Percentiles rank a stretch among this genome's conserved stretches.
These are phyloP conservation scores for Clanis bilineata DNA, from an alignment of 2,888 invertebrate genomes.

Conservation along the genomic window DNA sequence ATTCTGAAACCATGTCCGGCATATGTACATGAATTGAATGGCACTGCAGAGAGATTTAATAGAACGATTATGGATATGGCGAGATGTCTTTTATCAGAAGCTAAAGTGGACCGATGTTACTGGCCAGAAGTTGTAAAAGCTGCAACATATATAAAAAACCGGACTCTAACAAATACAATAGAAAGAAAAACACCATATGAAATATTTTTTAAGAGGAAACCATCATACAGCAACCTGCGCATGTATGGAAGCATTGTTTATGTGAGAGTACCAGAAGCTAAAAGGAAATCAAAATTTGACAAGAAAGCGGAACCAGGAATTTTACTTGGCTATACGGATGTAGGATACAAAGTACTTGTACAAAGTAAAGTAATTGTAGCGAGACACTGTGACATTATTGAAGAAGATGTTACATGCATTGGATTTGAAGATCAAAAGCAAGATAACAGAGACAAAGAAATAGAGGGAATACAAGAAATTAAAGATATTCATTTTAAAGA, in stretches of 20 bases:
- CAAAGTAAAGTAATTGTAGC: conserved; percentile 33
- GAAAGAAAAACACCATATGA: conserved; percentile 39
- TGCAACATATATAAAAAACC: conserved; percentile 35
- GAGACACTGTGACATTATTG: conserved; percentile 34
- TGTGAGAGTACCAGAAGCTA: conserved; percentile 35
- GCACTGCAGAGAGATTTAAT: conserved; percentile 35
- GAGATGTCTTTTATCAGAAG: conserved; percentile 33
- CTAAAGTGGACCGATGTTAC: conserved; percentile 30
- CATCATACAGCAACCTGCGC: conserved; percentile 30
- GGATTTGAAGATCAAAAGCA: not conserved
- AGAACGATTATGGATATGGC: conserved; percentile 33
- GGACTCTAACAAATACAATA: conserved; percentile 37
- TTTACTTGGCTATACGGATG: conserved; percentile 35
- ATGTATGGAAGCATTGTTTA: conserved; percentile 38
- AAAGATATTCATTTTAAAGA: too few relatives aligned
- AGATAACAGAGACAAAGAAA: too few relatives aligned
- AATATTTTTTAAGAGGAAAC: conserved; percentile 23
- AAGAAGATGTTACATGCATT: conserved; percentile 32
- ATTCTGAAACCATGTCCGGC: conserved; percentile 33
- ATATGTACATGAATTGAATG: conserved; percentile 40
- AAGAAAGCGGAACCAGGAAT: conserved; percentile 31
- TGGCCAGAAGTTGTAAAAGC: conserved; percentile 37
- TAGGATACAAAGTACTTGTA: conserved; percentile 34
- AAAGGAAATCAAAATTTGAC: conserved; percentile 35
- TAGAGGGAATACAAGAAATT: not conserved